Conservation (phyloP, 2,797 vertebrate species). For the Champsocephalus esox region DNA sequence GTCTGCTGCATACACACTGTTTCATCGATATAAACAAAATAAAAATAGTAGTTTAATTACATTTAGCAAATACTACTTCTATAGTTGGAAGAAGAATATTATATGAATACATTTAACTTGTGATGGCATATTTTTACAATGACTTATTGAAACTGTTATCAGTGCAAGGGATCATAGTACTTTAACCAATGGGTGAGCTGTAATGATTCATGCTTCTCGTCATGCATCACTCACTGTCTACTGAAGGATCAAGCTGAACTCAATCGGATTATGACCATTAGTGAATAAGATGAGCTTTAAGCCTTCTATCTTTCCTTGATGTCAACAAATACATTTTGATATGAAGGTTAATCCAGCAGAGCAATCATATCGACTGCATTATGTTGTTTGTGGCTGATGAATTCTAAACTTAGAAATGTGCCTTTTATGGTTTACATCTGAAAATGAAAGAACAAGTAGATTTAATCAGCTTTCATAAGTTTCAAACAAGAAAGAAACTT, state of each 20-base stretch:
- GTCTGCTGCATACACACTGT: background rate
- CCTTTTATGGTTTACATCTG: slow-evolving; percentile 5
- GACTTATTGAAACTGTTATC: background rate
- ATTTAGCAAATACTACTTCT: background rate
- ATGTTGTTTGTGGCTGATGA: slow-evolving; percentile 27
- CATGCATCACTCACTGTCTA: slow-evolving; percentile 10
- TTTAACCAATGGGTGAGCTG: background rate
- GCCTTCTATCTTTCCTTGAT: slow-evolving; percentile 38
- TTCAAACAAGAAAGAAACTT: slow-evolving; percentile 18
- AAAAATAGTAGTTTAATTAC: background rate
- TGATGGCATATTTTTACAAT: background rate
- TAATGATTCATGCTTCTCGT: slow-evolving; percentile 11
- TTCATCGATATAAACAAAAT: slow-evolving; percentile 3
- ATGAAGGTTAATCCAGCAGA: slow-evolving; percentile 30
- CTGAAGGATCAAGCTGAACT: slow-evolving; percentile 18
- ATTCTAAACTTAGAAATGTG: slow-evolving; percentile 35
- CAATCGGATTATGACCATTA: slow-evolving; percentile 38
- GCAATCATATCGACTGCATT: background rate
- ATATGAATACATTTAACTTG: background rate
- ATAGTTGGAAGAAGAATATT: background rate
- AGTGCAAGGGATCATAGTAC: background rate
- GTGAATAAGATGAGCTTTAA: slow-evolving; percentile 53
- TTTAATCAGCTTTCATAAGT: slow-evolving; percentile 7
- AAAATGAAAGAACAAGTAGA: background rate
- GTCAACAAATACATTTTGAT: slow-evolving; percentile 35